Evolutionary conservation across 2,888 invertebrate genomes (phyloP).

Genomic region (Lithophane socia): DNA sequence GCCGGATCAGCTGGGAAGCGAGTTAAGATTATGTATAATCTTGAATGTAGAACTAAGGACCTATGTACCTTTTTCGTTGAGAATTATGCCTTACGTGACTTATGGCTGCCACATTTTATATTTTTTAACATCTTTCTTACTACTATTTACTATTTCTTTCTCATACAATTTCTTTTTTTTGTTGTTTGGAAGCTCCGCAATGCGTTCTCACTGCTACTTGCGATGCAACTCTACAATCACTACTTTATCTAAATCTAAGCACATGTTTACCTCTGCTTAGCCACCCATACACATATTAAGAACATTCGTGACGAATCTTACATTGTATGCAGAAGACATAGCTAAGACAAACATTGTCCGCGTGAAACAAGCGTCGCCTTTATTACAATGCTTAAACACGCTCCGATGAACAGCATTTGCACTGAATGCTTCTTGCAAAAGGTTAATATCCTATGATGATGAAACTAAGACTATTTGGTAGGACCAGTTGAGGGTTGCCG

Average conservation of each 20-base stretch:
- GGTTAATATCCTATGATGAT: conserved; percentile 59
- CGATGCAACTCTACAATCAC: too few relatives aligned
- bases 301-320: conserved; percentile 21
- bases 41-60: neutral
- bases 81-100: neutral
- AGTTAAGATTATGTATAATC: conserved; percentile 10
- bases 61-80: neutral
- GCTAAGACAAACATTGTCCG: conserved; percentile 32
- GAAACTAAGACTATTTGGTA: conserved; percentile 43
- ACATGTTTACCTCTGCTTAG: neutral
- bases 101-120: neutral
- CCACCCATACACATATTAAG: conserved; percentile 34
- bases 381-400: conserved; percentile 59
- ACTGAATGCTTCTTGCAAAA: conserved; percentile 59
- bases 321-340: conserved; percentile 24
- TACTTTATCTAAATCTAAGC: neutral
- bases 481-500: conserved; percentile 7
- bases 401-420: conserved; percentile 58
- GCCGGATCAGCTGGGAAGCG: conserved; percentile 20
- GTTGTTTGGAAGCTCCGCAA: too few relatives aligned
- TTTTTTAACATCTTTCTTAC: too few relatives aligned
- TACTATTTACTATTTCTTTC: too few relatives aligned
- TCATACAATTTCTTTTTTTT: too few relatives aligned
- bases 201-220: neutral
- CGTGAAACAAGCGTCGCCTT: conserved; percentile 49